A percentile compares a stretch with the other conserved stretches of the same genome.
Evolutionary conservation across 2,113 vertebrate genomes (phyloP).

Genomic region (Ifrita kowaldi): DNA sequence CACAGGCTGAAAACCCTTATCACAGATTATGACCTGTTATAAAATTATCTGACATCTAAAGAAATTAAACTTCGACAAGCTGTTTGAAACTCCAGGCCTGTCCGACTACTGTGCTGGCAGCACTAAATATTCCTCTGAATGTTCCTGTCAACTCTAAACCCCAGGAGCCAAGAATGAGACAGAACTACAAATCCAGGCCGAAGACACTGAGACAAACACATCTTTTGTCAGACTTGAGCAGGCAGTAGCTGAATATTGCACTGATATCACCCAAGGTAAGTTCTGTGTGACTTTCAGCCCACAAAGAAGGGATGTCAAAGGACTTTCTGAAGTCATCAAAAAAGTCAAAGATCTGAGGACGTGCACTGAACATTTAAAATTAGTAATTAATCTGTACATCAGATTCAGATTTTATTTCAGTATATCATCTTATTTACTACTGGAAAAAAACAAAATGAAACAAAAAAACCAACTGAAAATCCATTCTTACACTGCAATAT

Average conservation of each 20-base stretch:
- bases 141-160: neutral
- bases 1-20: neutral
- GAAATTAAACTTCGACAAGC: neutral
- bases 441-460: rapidly evolving
- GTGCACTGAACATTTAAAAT: neutral
- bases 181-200: constrained; percentile 1
- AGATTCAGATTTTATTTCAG: neutral
- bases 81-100: neutral
- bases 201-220: neutral
- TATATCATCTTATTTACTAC: neutral
- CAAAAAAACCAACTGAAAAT: neutral
- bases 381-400: neutral
- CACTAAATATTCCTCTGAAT: neutral
- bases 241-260: neutral
- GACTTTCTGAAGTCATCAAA: neutral
- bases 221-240: neutral
- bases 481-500: neutral
- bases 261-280: neutral
- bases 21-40: neutral
- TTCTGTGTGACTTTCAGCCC: neutral
- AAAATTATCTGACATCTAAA: neutral
- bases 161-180: constrained; percentile 22
- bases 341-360: neutral
- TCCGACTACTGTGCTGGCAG: neutral
- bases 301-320: neutral